Base-by-base conservation (phyloP, 1,140 invertebrate genomes). In the Phocides pigmalion region DNA sequence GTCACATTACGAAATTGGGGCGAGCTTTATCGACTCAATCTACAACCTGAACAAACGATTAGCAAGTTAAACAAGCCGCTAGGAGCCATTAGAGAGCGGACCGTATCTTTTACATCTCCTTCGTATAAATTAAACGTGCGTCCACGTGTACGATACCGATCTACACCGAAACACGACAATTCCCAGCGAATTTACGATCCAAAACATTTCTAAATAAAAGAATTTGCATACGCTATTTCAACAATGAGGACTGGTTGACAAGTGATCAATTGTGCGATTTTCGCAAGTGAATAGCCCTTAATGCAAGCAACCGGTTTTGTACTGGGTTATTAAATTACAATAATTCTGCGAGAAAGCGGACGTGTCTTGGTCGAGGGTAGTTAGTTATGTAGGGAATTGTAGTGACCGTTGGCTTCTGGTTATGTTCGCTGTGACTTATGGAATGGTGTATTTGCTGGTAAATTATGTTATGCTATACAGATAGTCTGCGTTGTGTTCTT, bases 321-420 rank as follows among this genome's bases (percentile, higher is more conserved):
- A 62, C 72, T 42, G 72, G 72, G 76, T 86, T 87, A 90, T 90
- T 87, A 90, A 86, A 87, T 87, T 85, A 87, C 86, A 74, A 82
- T 87, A 84, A 86, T 73, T 84, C 70, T 79, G 28, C 51, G 51
- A 65, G 59, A 47, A 44, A 76, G 66, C 66, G 76, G 73, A 66
- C 65, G 51, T 66, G 41, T 50, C 51, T 64, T 50, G 20, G 61
- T 8, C 51, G 50, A 79, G 65, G 72, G 72, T 62, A 64, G 54
- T 32, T 32, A 32, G n/a, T n/a, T n/a, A n/a, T n/a, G n/a, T 32
- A 32, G 28, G 28, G 28, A 58, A 47, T 47, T 46, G 50, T 61
- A 65, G 25, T 68, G 75, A 66, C 73, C 72, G 70, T 73, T 74
- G 58, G 56, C 50, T 66, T 14, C 25, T 64, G 62, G 15, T 35